phyloP scores from a whole-genome alignment of 2,888 invertebrate species.

The Platerodrilus igneus region DNA sequence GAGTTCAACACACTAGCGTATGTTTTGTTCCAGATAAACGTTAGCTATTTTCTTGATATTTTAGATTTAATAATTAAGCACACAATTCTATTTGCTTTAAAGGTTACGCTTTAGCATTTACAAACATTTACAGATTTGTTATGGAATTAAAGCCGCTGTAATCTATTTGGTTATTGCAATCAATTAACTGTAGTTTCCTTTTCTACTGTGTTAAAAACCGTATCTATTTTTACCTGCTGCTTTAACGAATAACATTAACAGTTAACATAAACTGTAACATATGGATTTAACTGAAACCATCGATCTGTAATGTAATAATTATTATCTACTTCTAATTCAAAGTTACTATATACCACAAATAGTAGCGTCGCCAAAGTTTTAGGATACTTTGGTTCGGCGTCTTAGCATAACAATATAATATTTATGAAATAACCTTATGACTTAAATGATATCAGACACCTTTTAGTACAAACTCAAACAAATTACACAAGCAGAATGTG shows the following conservation, averaged over 20 bases:
- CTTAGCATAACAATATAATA: constrained; percentile 52
- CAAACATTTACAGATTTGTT: too few species aligned
- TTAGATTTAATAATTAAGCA: too few species aligned
- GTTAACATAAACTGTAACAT: constrained; percentile 48
- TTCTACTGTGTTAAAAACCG: constrained; percentile 11
- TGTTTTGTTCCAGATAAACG: too few species aligned
- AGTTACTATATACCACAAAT: constrained; percentile 53
- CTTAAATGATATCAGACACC: constrained; percentile 50
- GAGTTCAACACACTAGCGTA: too few species aligned
- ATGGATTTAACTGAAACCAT: constrained; percentile 50
- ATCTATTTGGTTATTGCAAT: too few species aligned
- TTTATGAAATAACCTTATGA: constrained; percentile 51
- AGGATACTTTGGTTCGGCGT: constrained; percentile 40
- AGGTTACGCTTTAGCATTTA: too few species aligned
- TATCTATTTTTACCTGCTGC: constrained; percentile 10
- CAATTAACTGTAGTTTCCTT: constrained; percentile 11
- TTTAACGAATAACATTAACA: constrained; percentile 50
- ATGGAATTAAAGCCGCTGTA: too few species aligned
- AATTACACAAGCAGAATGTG: constrained; percentile 46
- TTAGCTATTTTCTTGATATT: too few species aligned
- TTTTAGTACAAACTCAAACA: constrained; percentile 46
- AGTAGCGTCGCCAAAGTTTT: constrained; percentile 39
- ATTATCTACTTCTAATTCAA: constrained; percentile 51
- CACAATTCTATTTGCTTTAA: too few species aligned
- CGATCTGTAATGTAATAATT: constrained; percentile 48